A percentile compares a stretch with the other conserved stretches of the same genome.
Conservation (phyloP, 1,140 invertebrate species). For the Akabosia matsudoensis region DNA sequence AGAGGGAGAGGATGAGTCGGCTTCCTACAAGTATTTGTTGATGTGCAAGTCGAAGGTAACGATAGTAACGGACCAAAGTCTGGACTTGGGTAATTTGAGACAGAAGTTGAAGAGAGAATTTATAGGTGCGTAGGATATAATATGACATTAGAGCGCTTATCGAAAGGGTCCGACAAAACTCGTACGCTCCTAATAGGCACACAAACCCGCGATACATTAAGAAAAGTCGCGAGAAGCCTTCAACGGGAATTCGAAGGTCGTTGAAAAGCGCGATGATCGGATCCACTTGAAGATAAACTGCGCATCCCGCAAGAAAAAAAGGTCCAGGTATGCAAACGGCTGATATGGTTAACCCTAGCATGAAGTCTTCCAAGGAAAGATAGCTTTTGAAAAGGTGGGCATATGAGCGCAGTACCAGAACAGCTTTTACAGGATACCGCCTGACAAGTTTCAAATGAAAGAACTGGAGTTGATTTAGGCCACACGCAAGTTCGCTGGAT, state of each 20-base stretch:
- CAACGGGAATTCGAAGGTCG: neutral
- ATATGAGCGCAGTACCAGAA: neutral
- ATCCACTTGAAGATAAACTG: neutral
- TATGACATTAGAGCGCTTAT: neutral
- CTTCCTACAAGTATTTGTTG: too few relatives aligned
- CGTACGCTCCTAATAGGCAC: neutral
- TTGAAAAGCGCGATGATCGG: neutral
- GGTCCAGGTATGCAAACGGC: neutral
- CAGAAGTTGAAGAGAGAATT: neutral
- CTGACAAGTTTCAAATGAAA: neutral
- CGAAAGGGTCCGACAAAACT: neutral
- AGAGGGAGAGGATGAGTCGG: neutral
- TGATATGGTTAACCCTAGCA: slow-evolving; percentile 3
- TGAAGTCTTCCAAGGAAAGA: neutral
- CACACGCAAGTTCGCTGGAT: neutral
- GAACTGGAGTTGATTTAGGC: neutral
- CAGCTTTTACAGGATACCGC: neutral
- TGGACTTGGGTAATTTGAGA: neutral
- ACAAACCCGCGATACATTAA: neutral
- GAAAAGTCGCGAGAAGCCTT: neutral
- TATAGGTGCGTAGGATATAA: neutral
- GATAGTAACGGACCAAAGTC: neutral
- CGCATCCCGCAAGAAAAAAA: neutral
- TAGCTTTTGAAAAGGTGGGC: neutral
- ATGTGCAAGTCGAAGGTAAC: neutral